Conservation (phyloP, 2,888 invertebrate genomes). For the Blera fallax region DNA sequence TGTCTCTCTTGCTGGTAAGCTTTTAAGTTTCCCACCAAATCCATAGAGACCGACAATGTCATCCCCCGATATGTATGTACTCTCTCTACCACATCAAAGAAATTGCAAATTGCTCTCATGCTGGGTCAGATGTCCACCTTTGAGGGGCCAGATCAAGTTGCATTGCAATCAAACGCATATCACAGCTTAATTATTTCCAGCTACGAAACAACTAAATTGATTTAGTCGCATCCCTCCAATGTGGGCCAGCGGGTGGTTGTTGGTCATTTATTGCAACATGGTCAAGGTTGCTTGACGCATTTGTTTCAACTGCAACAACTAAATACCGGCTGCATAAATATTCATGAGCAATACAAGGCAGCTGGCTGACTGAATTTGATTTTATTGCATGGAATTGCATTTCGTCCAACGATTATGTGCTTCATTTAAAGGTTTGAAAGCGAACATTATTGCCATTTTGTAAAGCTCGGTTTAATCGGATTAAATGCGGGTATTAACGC, state of each 20-base stretch:
- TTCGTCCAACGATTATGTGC: background rate
- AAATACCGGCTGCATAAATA: background rate
- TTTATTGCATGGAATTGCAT: background rate
- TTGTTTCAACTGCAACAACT: background rate
- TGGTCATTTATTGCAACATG: background rate
- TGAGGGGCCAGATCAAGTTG: background rate
- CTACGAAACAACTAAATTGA: constrained; percentile 47
- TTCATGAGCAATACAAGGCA: background rate
- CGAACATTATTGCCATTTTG: background rate
- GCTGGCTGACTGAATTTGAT: background rate
- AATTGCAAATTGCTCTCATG: constrained; percentile 38
- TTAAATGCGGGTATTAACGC: constrained; percentile 6
- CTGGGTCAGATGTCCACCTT: constrained; percentile 1
- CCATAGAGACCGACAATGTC: background rate
- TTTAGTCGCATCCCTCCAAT: background rate
- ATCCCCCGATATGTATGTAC: background rate
- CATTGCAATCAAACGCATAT: constrained; percentile 42
- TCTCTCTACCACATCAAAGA: constrained; percentile 15
- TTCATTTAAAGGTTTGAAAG: background rate
- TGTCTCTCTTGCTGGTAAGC: background rate
- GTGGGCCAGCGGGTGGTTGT: constrained; percentile 33
- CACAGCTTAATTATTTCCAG: constrained; percentile 56
- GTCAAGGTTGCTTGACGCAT: constrained; percentile 18
- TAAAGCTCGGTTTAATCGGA: constrained; percentile 17
- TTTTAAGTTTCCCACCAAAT: background rate